Percentiles rank a stretch among this genome's conserved stretches.
These are phyloP conservation scores for Thripadectes ignobilis DNA, from an alignment of 2,797 vertebrate genomes.

Conservation along the genomic window DNA sequence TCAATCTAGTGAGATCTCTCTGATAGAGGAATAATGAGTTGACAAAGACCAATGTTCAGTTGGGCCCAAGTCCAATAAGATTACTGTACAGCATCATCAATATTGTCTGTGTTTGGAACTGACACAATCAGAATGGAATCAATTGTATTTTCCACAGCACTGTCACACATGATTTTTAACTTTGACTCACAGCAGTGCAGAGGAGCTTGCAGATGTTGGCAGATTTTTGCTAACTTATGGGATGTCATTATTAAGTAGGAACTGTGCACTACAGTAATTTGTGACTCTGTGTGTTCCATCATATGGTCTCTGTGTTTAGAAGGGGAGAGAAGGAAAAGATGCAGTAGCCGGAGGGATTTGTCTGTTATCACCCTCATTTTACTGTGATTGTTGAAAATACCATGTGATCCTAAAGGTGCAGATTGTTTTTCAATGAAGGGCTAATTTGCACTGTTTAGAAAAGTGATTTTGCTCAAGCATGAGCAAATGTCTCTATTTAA, in stretches of 20 bases:
- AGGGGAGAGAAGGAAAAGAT: constrained; percentile 46
- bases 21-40: constrained; percentile 84
- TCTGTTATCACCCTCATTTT: constrained; percentile 57
- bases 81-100: constrained; percentile 82
- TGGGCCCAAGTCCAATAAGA: constrained; percentile 82
- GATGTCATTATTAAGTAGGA: constrained; percentile 79
- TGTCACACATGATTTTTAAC: constrained; percentile 82
- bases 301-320: constrained; percentile 47
- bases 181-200: constrained; percentile 75
- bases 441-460: constrained; percentile 59
- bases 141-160: constrained; percentile 79
- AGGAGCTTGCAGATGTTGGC: constrained; percentile 78
- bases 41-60: constrained; percentile 81
- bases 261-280: constrained; percentile 68
- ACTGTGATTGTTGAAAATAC: constrained; percentile 61
- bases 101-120: constrained; percentile 80
- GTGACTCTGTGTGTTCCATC: constrained; percentile 68
- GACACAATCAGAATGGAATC: constrained; percentile 81
- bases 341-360: constrained; percentile 50
- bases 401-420: constrained; percentile 46
- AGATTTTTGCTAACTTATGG: constrained; percentile 76
- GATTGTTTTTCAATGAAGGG: constrained; percentile 35
- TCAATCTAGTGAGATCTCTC: constrained; percentile 81
- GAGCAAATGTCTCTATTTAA: neutral
- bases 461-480: constrained; percentile 40